A percentile compares a stretch with the other conserved stretches of the same genome.
Conservation (phyloP, 2,888 invertebrate species). For the Pristionchus maxplancki region DNA sequence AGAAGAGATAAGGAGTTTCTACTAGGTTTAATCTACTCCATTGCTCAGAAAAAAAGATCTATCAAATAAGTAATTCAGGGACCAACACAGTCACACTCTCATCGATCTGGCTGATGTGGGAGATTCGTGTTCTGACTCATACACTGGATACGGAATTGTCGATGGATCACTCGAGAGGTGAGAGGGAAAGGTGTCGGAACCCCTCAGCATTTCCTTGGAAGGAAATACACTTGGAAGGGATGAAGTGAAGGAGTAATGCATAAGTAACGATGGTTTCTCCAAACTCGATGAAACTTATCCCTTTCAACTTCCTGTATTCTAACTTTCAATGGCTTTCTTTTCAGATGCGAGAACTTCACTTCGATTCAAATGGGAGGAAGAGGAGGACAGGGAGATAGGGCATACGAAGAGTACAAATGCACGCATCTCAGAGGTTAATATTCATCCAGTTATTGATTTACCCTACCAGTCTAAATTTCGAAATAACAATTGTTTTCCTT, state of each 20-base stretch:
- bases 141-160: conserved; percentile 37
- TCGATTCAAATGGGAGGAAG: conserved; percentile 28
- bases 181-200: not conserved
- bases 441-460: not conserved
- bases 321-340: conserved; percentile 12
- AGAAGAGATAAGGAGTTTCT: not conserved
- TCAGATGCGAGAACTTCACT: conserved; percentile 33
- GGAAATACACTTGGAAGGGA: not conserved
- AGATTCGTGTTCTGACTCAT: conserved; percentile 37
- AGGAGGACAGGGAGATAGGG: not conserved
- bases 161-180: conserved; percentile 33
- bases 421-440: not conserved
- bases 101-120: conserved; percentile 18
- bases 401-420: conserved; percentile 20
- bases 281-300: not conserved
- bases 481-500: not conserved
- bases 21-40: not conserved
- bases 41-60: not conserved
- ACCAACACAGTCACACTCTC: not conserved
- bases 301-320: not conserved
- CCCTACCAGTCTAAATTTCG: no score
- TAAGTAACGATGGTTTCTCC: not conserved
- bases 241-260: not conserved
- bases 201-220: not conserved
- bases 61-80: not conserved